Conservation (phyloP, 2,888 invertebrate species). For the Stratiomys singularior region DNA sequence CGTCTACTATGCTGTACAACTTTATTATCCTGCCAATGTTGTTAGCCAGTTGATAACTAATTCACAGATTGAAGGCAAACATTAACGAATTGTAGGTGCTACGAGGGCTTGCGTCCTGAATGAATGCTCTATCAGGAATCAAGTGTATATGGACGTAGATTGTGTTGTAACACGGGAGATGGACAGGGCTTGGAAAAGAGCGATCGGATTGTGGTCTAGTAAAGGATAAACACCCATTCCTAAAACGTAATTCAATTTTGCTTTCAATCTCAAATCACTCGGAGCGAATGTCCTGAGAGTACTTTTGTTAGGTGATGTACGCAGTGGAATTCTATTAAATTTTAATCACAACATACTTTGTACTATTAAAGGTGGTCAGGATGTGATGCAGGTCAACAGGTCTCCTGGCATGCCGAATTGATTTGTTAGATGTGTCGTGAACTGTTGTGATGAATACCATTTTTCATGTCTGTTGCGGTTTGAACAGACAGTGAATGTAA, state of each 20-base stretch:
- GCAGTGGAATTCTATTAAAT: slow-evolving; percentile 39
- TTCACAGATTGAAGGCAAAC: slow-evolving; percentile 31
- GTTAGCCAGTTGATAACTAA: slow-evolving; percentile 21
- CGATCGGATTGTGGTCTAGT: slow-evolving; percentile 5
- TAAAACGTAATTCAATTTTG: slow-evolving; percentile 51
- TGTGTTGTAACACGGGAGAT: too few species aligned
- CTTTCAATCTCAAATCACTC: slow-evolving; percentile 52
- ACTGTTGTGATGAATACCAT: not conserved
- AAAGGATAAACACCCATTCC: slow-evolving; percentile 26
- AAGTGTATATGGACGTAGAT: not conserved
- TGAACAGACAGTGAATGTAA: not conserved
- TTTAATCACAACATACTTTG: slow-evolving; percentile 40
- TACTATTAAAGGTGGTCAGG: slow-evolving; percentile 15
- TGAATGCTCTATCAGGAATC: not conserved
- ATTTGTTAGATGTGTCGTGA: not conserved
- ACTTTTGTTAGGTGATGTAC: slow-evolving; percentile 32
- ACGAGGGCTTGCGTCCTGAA: not conserved
- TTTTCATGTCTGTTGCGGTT: not conserved
- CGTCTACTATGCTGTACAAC: not conserved
- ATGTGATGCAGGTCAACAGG: not conserved
- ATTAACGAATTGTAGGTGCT: not conserved
- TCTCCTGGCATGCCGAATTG: not conserved
- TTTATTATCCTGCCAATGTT: not conserved
- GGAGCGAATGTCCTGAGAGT: slow-evolving; percentile 47
- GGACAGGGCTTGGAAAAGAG: not conserved